These are phyloP conservation scores for Mesaphorura yosii DNA, from an alignment of 1,140 invertebrate species.

Conservation along the genomic window DNA sequence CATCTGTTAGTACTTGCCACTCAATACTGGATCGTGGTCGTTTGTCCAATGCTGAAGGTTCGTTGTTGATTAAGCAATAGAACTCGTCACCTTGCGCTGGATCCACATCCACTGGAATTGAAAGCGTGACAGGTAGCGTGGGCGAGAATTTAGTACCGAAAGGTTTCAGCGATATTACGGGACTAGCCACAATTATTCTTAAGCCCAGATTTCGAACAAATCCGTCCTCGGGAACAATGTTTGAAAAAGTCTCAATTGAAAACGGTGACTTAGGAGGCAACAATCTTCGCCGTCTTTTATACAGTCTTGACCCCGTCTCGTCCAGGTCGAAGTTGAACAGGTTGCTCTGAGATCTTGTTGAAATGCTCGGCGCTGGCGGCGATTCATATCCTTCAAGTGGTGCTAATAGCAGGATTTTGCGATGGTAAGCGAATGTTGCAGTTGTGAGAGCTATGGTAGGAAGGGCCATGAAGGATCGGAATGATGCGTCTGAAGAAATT, in stretches of 20 bases:
- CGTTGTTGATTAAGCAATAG: conserved; percentile 31
- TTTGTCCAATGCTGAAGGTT: neutral
- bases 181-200: conserved; percentile 22
- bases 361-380: neutral
- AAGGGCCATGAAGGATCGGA: too few species aligned
- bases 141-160: conserved; percentile 31
- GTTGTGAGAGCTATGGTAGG: too few species aligned
- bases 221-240: neutral
- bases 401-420: too few species aligned
- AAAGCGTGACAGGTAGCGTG: conserved; percentile 28
- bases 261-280: neutral
- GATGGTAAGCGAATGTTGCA: too few species aligned
- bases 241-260: neutral
- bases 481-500: too few species aligned
- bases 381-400: neutral
- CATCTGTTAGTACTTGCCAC: neutral
- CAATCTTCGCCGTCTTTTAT: too few species aligned
- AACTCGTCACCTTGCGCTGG: conserved; percentile 22
- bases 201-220: neutral
- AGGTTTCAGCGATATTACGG: conserved; percentile 30
- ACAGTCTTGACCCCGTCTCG: too few species aligned
- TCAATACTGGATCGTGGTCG: neutral
- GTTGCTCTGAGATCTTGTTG: neutral
- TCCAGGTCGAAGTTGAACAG: neutral
- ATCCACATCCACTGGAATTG: conserved; percentile 23